These are phyloP conservation scores for Diplolepis rosae DNA, from an alignment of 2,888 invertebrate genomes.

Conservation along the genomic window DNA sequence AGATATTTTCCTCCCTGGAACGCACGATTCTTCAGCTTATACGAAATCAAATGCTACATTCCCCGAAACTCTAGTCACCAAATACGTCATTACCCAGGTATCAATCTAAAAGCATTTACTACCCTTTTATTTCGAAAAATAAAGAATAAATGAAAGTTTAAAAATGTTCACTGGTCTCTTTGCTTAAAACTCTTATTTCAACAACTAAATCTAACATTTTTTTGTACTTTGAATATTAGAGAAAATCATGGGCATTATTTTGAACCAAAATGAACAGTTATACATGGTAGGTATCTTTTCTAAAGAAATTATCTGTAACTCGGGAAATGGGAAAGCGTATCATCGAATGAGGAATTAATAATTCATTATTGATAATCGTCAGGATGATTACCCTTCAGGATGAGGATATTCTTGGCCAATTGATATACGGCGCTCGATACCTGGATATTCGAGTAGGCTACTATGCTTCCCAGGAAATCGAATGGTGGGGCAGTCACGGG, in stretches of 20 bases:
- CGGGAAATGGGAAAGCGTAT: slow-evolving; percentile 5
- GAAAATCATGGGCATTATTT: background rate
- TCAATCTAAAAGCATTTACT: too few species aligned
- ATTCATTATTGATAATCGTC: slow-evolving; percentile 46
- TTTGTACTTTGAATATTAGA: background rate
- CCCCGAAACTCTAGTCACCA: slow-evolving; percentile 71
- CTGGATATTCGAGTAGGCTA: slow-evolving; percentile 78
- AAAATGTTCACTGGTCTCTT: background rate
- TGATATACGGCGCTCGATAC: slow-evolving; percentile 78
- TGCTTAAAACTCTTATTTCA: background rate
- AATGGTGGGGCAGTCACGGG: slow-evolving; percentile 78
- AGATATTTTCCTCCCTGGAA: slow-evolving; percentile 81
- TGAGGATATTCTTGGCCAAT: slow-evolving; percentile 77
- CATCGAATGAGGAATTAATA: slow-evolving; percentile 29
- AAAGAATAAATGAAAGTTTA: background rate
- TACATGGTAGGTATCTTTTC: slow-evolving; percentile 1
- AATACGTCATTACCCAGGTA: slow-evolving; percentile 76
- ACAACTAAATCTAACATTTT: background rate
- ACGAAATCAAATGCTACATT: slow-evolving; percentile 54
- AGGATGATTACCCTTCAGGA: slow-evolving; percentile 69
- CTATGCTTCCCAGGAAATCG: slow-evolving; percentile 67
- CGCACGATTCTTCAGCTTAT: slow-evolving; percentile 82
- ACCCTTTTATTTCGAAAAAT: too few species aligned
- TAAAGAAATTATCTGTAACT: background rate
- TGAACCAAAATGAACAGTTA: background rate